Conservation (phyloP, 1,140 invertebrate species). For the Pogonognathellus flavescens region DNA sequence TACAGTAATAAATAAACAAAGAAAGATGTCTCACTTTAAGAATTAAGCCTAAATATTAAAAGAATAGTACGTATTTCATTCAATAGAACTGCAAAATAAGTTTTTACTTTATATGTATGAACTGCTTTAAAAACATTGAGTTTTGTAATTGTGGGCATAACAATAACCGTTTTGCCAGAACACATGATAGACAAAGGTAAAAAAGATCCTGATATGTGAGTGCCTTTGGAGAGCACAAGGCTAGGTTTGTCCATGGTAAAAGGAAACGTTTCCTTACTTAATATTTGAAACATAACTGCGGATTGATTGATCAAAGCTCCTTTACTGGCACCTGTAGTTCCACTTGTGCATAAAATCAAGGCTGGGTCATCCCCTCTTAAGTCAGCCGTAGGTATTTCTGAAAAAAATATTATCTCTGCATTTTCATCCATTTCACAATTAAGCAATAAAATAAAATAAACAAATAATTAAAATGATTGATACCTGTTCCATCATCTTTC, state of each 20-base stretch:
- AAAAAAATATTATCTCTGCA: not conserved
- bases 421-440: not conserved
- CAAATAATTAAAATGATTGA: not conserved
- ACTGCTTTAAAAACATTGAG: not conserved
- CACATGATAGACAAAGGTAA: conserved; percentile 41
- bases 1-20: not conserved
- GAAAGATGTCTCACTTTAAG: no score
- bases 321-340: conserved; percentile 56
- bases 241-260: conserved; percentile 48
- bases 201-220: conserved; percentile 59
- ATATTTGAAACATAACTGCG: conserved; percentile 36
- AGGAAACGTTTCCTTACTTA: not conserved
- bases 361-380: conserved; percentile 40
- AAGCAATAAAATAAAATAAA: not conserved
- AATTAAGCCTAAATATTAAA: no score
- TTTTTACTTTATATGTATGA: not conserved
- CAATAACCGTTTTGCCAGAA: conserved; percentile 26
- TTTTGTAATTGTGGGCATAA: conserved; percentile 51
- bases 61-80: no score
- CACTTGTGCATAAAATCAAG: conserved; percentile 50
- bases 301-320: conserved; percentile 45
- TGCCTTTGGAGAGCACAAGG: conserved; percentile 60
- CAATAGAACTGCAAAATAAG: conserved; percentile 3
- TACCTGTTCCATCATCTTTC: conserved; percentile 31
- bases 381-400: not conserved